Evolutionary conservation across 2,888 invertebrate species (phyloP).

Genomic region (Scaptodrosophila latifasciaeformis): DNA sequence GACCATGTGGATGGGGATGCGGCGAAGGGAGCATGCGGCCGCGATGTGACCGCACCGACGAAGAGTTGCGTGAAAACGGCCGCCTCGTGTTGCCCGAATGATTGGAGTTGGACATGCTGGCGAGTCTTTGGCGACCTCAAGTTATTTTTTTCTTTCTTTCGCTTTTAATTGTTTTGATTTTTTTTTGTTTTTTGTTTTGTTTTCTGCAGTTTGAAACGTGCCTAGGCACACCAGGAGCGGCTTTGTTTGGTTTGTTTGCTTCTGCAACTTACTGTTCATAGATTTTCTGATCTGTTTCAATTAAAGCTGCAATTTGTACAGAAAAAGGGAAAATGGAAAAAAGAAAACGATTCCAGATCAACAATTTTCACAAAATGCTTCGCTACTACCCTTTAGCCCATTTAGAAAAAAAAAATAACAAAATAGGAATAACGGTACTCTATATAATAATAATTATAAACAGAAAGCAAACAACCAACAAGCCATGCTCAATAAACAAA

Average conservation of each 20-base stretch:
- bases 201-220: too few relatives aligned
- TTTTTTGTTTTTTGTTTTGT: slow-evolving; percentile 20
- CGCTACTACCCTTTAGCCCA: too few relatives aligned
- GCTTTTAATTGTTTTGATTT: slow-evolving; percentile 20
- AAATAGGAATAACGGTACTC: too few relatives aligned
- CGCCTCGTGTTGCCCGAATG: slow-evolving; percentile 73
- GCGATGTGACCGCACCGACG: slow-evolving; percentile 70
- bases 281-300: slow-evolving; percentile 17
- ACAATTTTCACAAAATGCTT: too few relatives aligned
- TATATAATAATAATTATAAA: too few relatives aligned
- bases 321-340: slow-evolving; percentile 29
- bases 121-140: slow-evolving; percentile 16
- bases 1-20: slow-evolving; percentile 63
- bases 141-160: slow-evolving; percentile 20
- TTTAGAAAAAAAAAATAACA: too few relatives aligned
- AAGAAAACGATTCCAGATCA: too few relatives aligned
- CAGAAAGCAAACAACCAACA: slow-evolving; percentile 62
- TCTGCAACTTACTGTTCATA: neutral
- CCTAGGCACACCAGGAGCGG: neutral
- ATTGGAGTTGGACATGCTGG: slow-evolving; percentile 61
- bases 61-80: slow-evolving; percentile 73
- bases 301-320: slow-evolving; percentile 46
- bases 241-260: slow-evolving; percentile 12
- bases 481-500: slow-evolving; percentile 50
- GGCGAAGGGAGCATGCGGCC: slow-evolving; percentile 73